Conservation (phyloP, 2,113 vertebrate species). For the Forbesichthys papilliferus region DNA sequence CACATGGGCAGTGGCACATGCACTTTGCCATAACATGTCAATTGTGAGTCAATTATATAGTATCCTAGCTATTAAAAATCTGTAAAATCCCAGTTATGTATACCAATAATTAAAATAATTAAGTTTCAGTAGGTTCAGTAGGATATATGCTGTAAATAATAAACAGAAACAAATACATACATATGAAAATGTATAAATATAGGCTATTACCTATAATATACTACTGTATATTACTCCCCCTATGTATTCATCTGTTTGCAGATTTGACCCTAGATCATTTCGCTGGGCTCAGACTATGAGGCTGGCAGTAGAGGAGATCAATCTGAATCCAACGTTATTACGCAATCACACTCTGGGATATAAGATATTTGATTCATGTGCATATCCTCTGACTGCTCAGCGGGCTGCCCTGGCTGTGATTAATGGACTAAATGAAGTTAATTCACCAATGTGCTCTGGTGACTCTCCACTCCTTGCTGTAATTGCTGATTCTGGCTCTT, state of each 20-base stretch:
- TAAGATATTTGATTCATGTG: slow-evolving; percentile 23
- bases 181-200: neutral
- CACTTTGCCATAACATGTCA: neutral
- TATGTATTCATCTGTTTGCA: slow-evolving; percentile 29
- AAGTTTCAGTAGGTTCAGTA: neutral
- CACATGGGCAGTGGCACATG: neutral
- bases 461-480: too few species aligned
- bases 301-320: too few species aligned
- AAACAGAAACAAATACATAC: neutral
- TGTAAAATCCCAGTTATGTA: neutral
- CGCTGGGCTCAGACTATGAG: too few species aligned
- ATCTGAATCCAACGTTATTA: too few species aligned
- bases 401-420: too few species aligned
- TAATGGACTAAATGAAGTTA: too few species aligned
- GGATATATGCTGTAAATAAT: neutral
- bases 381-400: too few species aligned
- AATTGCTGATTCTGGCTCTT: too few species aligned
- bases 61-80: neutral
- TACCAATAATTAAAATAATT: neutral
- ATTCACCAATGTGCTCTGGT: too few species aligned
- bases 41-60: too few species aligned
- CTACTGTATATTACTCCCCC: neutral
- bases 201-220: neutral
- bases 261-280: slow-evolving; percentile 5
- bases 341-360: slow-evolving; percentile 71